Base-by-base conservation (phyloP, 2,888 invertebrate genomes). In the Pherbina coryleti region DNA sequence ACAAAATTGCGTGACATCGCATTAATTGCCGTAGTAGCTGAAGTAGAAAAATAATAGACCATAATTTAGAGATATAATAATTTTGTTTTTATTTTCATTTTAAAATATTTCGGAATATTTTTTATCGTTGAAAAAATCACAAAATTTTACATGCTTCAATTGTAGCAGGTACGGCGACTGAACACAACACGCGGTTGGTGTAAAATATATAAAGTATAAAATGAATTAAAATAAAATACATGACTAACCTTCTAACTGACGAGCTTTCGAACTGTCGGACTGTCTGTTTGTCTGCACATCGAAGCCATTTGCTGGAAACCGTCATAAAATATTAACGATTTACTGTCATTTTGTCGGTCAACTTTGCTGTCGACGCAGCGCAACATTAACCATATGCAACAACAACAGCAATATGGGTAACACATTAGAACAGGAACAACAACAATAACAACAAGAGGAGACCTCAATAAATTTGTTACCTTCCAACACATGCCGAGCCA, bases 271-370 rank as follows among this genome's bases (percentile, higher is more conserved):
- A 57, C 69, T 7, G 22, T 37, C 51, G 3, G 49, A 44, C 37
- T 37, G 53, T 53, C 71, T 3, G 9, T 66, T 22, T 28, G 70
- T 71, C 22, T 55, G 19, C 5, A n/a, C 37, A 19, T 34, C 17
- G 60, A 31, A 53, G 62, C 70, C 28, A 76, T 80, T 85, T 81
- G 77, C 79, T 84, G 81, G 82, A 85, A 82, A 82, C 83, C 82
- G 81, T 84, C 84, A 87, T 87, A 84, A 87, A 87, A 86, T 86
- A 87, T 87, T 87, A 85, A 88, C 85, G 85, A 86, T 83, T 85
- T 81, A 81, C 83, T 83, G 83, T 81, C 82, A 81, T 78, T 80
- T 79, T 64, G 67, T 76, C 78, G 79, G 75, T 75, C 77, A 78
- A 74, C 28, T 69, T 28, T 69, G 22, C 69, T 69, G 71, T n/a